Conservation (phyloP, 2,113 vertebrate genomes). For the Cygnus atratus region DNA sequence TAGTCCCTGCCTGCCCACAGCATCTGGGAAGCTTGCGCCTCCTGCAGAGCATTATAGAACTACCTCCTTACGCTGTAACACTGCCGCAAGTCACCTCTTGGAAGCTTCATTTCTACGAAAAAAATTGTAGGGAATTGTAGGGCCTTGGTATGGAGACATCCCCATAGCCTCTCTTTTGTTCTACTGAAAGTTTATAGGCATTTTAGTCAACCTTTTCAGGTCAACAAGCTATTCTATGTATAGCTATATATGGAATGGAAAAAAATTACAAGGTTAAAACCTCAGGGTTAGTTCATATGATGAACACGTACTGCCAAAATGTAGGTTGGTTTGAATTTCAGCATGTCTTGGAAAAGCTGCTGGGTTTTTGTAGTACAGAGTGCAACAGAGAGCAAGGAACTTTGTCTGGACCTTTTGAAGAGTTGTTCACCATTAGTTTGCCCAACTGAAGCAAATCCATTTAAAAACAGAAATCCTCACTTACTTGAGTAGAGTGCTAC, state of each 20-base stretch:
- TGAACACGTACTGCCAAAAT: not conserved
- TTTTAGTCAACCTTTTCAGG: not conserved
- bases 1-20: not conserved
- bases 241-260: not conserved
- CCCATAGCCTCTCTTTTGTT: not conserved
- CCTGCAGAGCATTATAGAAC: not conserved
- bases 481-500: not conserved
- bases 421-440: not conserved
- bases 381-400: not conserved
- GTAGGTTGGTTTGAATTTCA: conserved; percentile 13
- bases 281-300: not conserved
- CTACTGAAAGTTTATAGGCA: not conserved
- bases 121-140: not conserved
- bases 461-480: not conserved
- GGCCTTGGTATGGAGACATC: not conserved
- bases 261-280: conserved; percentile 33
- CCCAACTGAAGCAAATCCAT: not conserved
- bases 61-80: not conserved
- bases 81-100: not conserved
- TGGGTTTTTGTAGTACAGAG: not conserved
- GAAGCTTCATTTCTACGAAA: not conserved
- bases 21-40: not conserved
- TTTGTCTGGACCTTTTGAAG: not conserved
- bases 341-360: not conserved
- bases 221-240: not conserved